These are phyloP conservation scores for Cervus canadensis DNA, from an alignment of 2,113 vertebrate genomes.

Conservation along the genomic window DNA sequence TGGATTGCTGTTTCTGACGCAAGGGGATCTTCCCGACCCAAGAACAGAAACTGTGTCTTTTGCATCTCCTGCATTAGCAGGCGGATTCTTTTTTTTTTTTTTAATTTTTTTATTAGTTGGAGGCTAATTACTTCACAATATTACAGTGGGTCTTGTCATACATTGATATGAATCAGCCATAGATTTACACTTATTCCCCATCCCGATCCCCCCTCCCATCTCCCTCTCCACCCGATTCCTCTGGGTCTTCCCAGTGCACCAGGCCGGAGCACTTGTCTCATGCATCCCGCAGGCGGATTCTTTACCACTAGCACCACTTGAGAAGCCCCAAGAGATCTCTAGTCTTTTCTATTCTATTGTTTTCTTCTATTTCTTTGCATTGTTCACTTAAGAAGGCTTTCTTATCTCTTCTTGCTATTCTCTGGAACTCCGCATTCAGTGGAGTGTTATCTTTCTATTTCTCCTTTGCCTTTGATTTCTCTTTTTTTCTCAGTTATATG, in stretches of 20 bases:
- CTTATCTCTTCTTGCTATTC: neutral
- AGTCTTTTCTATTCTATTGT: neutral
- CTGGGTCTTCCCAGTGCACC: no score
- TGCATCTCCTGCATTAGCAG: neutral
- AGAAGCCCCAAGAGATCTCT: neutral
- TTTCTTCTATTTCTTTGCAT: neutral
- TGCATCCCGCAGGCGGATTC: neutral
- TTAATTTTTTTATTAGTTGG: no score
- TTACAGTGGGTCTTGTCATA: no score
- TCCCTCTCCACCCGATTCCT: no score
- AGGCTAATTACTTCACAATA: no score
- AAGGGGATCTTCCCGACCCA: neutral
- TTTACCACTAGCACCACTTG: neutral
- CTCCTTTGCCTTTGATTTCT: neutral
- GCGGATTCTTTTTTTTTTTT: neutral
- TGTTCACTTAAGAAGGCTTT: neutral
- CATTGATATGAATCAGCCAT: no score
- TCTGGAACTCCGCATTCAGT: neutral
- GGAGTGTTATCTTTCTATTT: neutral
- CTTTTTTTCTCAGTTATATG: neutral
- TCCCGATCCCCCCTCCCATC: no score
- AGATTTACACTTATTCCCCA: no score
- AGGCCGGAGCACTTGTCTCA: no score
- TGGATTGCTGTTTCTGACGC: neutral
- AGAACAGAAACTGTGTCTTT: neutral